phyloP scores from a whole-genome alignment of 1,140 invertebrate genomes.

The Agrilus planipennis region DNA sequence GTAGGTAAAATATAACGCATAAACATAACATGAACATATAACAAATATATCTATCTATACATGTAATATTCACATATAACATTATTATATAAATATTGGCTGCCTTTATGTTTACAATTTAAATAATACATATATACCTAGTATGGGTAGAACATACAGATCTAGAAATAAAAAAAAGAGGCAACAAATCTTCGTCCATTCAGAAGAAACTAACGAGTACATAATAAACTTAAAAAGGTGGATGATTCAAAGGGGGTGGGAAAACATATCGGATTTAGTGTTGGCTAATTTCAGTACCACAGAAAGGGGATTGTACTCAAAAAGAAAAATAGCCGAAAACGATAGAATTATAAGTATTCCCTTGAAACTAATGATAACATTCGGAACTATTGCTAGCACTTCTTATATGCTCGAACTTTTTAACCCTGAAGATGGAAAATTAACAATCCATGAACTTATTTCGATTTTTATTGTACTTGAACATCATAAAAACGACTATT shows the following conservation, averaged over 20 bases:
- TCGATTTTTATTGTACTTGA: slow-evolving; percentile 49
- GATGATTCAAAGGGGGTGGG: slow-evolving; percentile 21
- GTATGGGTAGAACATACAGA: too few species aligned
- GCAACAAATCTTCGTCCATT: too few species aligned
- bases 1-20: too few species aligned
- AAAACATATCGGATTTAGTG: slow-evolving; percentile 20
- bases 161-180: too few species aligned
- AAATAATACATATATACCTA: too few species aligned
- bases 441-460: slow-evolving; percentile 41
- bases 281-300: slow-evolving; percentile 35
- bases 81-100: too few species aligned
- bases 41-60: too few species aligned
- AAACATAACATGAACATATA: too few species aligned
- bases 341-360: slow-evolving; percentile 44
- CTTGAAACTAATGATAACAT: slow-evolving; percentile 40
- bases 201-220: too few species aligned
- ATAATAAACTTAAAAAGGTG: slow-evolving; percentile 23
- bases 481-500: slow-evolving; percentile 33
- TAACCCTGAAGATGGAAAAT: slow-evolving; percentile 17
- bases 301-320: slow-evolving; percentile 44
- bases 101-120: too few species aligned
- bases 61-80: too few species aligned
- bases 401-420: slow-evolving; percentile 23
- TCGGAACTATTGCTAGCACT: slow-evolving; percentile 24
- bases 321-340: slow-evolving; percentile 29